Conservation (phyloP, 2,888 invertebrate genomes). For the Eledona agricola region DNA sequence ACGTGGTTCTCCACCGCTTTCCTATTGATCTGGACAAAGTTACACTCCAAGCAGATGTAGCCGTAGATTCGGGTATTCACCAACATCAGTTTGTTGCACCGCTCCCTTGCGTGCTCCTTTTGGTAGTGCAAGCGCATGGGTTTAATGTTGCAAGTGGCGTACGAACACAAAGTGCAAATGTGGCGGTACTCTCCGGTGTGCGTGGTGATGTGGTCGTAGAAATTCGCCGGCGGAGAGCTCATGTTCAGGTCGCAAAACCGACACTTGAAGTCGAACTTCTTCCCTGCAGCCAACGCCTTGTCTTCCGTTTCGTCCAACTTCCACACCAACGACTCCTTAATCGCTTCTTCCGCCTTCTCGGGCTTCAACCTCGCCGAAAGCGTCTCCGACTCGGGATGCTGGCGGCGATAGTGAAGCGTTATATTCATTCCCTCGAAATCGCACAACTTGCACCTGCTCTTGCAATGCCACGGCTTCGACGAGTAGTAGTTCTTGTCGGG, state of each 20-base stretch:
- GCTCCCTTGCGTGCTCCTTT: constrained; percentile 44
- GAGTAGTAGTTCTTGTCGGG: constrained; percentile 49
- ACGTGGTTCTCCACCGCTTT: constrained; percentile 72
- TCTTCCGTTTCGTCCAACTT: constrained; percentile 43
- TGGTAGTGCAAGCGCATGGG: constrained; percentile 50
- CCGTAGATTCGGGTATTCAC: constrained; percentile 44
- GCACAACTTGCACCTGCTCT: constrained; percentile 69
- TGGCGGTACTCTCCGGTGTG: constrained; percentile 84
- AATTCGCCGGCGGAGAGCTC: constrained; percentile 55
- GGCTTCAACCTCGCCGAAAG: constrained; percentile 70
- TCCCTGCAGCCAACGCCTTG: not conserved
- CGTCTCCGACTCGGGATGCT: constrained; percentile 73
- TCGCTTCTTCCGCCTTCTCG: constrained; percentile 65
- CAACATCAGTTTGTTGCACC: constrained; percentile 14
- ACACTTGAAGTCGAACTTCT: constrained; percentile 50
- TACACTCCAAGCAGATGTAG: constrained; percentile 76
- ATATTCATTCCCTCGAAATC: constrained; percentile 68
- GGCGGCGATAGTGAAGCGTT: constrained; percentile 72
- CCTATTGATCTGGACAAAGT: constrained; percentile 74
- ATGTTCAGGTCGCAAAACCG: constrained; percentile 55
- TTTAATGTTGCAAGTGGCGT: constrained; percentile 48
- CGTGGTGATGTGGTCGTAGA: constrained; percentile 76
- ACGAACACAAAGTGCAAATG: constrained; percentile 70
- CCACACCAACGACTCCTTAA: constrained; percentile 63
- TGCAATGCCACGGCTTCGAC: constrained; percentile 32